These are phyloP conservation scores for Diadumene lineata DNA, from an alignment of 92 coral and sea anemone species.

Conservation along the genomic window DNA sequence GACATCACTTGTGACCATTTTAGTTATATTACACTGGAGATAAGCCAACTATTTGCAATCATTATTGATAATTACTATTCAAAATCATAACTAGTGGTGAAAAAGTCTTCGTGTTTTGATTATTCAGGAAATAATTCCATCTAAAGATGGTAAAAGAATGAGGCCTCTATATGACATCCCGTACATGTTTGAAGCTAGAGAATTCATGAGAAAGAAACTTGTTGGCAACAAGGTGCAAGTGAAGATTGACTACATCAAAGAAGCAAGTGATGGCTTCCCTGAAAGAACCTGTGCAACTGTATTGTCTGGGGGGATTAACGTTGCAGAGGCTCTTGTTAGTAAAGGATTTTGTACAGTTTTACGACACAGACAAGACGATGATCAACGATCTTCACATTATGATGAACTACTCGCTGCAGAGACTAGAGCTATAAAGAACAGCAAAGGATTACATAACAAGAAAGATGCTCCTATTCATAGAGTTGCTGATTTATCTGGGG, in stretches of 20 bases:
- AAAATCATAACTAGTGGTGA: too few relatives aligned
- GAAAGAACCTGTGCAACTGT: conserved; percentile 94
- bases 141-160: conserved; percentile 71
- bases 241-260: conserved; percentile 87
- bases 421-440: conserved; percentile 89
- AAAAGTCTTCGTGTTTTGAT: too few relatives aligned
- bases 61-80: too few relatives aligned
- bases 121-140: conserved; percentile 60
- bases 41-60: too few relatives aligned
- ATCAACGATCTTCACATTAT: conserved; percentile 92
- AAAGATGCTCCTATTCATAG: conserved; percentile 92
- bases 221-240: conserved; percentile 94
- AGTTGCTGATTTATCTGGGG: conserved; percentile 95
- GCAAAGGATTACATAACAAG: conserved; percentile 95
- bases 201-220: conserved; percentile 90
- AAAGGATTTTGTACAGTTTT: conserved; percentile 96
- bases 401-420: conserved; percentile 97
- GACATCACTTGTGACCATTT: too few relatives aligned
- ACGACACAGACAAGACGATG: conserved; percentile 99
- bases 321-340: conserved; percentile 95
- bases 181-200: conserved; percentile 99
- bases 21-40: too few relatives aligned
- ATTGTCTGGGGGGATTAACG: conserved; percentile 78
- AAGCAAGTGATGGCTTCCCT: conserved; percentile 94
- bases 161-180: conserved; percentile 91